Base-by-base conservation (phyloP, 2,888 invertebrate genomes). In the Nephrocerus scutellatus region DNA sequence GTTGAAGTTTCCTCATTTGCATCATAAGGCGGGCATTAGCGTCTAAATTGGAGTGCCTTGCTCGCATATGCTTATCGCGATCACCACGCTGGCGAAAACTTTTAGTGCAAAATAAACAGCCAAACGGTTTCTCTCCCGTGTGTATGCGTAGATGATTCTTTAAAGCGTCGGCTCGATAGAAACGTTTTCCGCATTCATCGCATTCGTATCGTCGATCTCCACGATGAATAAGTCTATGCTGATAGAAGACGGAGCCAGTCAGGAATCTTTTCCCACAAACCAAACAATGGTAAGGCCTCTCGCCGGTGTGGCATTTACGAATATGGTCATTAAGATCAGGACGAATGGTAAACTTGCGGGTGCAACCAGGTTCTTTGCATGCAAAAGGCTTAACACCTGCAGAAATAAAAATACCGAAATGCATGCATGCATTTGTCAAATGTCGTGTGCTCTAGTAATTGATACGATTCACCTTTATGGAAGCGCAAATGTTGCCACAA, bases 401-500 rank as follows among this genome's bases (percentile, higher is more conserved):
- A 52, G 41, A 31, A 13, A 6, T 3, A 4, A 20, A 12, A 23
- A 23, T 33, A 13, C 20, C 9, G 22, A 12, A 19, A 25, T 24
- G 10, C 10, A 9, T 22, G 23, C 7, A 22, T 9, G 7, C 23
- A 10, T n/a, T n/a, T n/a, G n/a, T n/a, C n/a, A 10, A 22, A 10
- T 10, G 10, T 10, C 23, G 23, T 10, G 23, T 9, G 23, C 8
- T 10, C 23, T 7, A 22, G 7, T 15, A 44, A 50, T 49, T 25
- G 8, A 22, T 22, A 22, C 23, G 23, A 9, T 9, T n/a, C n/a
- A 67, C 77, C 77, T 70, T 76, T 75, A 57, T 79, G 78, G 49
- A 79, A 79, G 46, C 78, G 66, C 59, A 77, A 73, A 52, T 79
- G 79, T 39, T 79, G 78, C 76, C 77, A 77, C 50, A 79, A 66